Conservation (phyloP, 2,113 vertebrate species). For the Bothrops jararaca region DNA sequence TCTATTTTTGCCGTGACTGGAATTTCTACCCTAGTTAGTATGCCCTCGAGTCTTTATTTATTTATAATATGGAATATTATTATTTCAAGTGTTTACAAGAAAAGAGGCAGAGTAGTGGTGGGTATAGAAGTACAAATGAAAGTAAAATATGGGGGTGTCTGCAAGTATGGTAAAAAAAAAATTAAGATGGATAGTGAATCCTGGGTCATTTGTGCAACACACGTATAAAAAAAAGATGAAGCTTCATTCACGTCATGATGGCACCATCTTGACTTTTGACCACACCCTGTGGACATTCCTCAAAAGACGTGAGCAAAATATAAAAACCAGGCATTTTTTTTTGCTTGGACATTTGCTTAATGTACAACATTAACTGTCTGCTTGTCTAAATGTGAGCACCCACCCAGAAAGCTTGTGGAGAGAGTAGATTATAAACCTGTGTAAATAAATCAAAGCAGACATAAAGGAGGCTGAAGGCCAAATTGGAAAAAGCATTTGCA, state of each 20-base stretch:
- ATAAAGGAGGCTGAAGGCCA: background rate
- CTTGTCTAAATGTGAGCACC: background rate
- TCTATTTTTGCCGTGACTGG: background rate
- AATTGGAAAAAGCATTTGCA: constrained; percentile 54
- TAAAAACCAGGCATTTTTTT: background rate
- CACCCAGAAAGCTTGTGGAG: constrained; percentile 7
- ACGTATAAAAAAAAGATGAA: background rate
- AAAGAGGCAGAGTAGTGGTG: background rate
- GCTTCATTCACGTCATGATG: background rate
- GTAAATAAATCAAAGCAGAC: constrained; percentile 26
- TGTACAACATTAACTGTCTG: constrained; percentile 13
- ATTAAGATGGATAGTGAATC: background rate
- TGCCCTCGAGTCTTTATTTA: background rate
- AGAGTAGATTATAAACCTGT: constrained; percentile 17
- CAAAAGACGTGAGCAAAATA: background rate
- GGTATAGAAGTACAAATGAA: background rate
- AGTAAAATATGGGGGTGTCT: background rate
- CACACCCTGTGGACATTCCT: background rate
- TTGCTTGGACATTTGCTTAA: background rate
- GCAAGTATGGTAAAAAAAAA: background rate
- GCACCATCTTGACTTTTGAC: background rate
- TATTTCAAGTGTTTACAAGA: background rate
- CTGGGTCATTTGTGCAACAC: background rate
- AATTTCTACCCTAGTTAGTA: background rate
- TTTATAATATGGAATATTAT: background rate